These are phyloP conservation scores for Bothrops jararaca DNA, from an alignment of 2,113 vertebrate species.

Conservation along the genomic window DNA sequence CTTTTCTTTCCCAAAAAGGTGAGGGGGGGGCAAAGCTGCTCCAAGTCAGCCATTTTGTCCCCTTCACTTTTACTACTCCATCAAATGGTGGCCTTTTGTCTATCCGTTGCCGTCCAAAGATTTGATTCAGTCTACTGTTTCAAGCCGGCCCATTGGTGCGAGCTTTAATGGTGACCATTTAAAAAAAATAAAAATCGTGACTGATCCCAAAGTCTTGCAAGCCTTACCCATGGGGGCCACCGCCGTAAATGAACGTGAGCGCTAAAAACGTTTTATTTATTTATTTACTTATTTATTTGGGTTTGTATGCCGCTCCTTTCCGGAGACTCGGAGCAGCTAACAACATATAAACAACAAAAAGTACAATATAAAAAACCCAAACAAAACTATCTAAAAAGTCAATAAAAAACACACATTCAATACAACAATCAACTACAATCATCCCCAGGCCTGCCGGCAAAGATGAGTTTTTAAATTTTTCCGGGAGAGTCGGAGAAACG, in stretches of 20 bases:
- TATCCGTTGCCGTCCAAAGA: not conserved
- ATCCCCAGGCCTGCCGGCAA: too few species aligned
- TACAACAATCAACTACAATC: too few species aligned
- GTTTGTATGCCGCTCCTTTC: too few species aligned
- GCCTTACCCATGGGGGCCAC: not conserved
- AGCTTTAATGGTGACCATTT: slow-evolving; percentile 2
- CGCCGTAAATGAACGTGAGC: slow-evolving; percentile 6
- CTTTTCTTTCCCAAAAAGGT: not conserved
- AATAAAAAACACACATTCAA: too few species aligned
- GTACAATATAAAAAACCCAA: too few species aligned
- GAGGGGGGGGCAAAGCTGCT: not conserved
- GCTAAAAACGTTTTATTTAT: slow-evolving; percentile 61
- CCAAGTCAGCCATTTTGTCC: not conserved
- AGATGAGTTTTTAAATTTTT: too few species aligned
- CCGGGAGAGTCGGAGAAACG: too few species aligned
- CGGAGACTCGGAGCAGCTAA: too few species aligned
- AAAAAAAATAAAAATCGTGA: slow-evolving; percentile 13
- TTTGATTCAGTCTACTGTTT: not conserved
- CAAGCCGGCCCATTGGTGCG: not conserved
- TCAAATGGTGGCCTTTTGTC: not conserved
- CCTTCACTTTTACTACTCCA: not conserved
- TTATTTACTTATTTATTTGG: too few species aligned
- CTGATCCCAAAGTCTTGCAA: slow-evolving; percentile 11
- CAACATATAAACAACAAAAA: too few species aligned
- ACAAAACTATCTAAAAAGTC: too few species aligned